phyloP scores from a whole-genome alignment of 2,888 invertebrate genomes.

The Pocota personata region DNA sequence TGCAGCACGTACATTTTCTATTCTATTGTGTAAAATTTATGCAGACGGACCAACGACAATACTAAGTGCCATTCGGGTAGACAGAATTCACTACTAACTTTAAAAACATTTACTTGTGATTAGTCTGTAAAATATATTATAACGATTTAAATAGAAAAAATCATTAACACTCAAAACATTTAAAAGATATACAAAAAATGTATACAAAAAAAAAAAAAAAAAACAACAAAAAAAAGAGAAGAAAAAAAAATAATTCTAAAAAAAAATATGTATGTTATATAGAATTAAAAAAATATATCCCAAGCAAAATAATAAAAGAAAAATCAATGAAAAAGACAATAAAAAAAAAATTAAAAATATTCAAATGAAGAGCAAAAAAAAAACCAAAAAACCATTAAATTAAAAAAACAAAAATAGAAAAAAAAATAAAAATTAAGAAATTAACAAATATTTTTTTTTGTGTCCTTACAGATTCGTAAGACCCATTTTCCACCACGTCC shows the following conservation, averaged over 20 bases:
- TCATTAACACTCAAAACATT: background rate
- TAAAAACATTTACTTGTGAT: background rate
- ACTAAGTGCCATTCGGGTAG: background rate
- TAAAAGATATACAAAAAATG: background rate
- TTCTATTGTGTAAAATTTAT: background rate
- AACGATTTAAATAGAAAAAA: constrained; percentile 38
- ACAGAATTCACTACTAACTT: background rate
- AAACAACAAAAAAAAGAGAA: background rate
- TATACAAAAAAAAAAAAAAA: background rate
- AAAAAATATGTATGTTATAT: too few relatives aligned
- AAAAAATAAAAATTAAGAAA: background rate
- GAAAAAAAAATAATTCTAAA: background rate
- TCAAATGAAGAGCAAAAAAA: background rate
- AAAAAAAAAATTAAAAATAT: constrained; percentile 20
- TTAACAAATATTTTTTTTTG: constrained; percentile 52
- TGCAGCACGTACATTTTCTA: constrained; percentile 24
- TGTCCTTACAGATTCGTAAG: constrained; percentile 85
- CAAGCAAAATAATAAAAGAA: constrained; percentile 18
- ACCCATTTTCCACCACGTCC: constrained; percentile 88
- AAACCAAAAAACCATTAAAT: constrained; percentile 1
- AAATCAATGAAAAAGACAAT: constrained; percentile 8
- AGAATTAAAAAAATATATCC: background rate
- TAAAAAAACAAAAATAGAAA: background rate
- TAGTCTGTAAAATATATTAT: constrained; percentile 15
- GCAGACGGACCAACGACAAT: constrained; percentile 2